These are phyloP conservation scores for Pseudorectes ferrugineus DNA, from an alignment of 2,113 vertebrate genomes.

Conservation along the genomic window DNA sequence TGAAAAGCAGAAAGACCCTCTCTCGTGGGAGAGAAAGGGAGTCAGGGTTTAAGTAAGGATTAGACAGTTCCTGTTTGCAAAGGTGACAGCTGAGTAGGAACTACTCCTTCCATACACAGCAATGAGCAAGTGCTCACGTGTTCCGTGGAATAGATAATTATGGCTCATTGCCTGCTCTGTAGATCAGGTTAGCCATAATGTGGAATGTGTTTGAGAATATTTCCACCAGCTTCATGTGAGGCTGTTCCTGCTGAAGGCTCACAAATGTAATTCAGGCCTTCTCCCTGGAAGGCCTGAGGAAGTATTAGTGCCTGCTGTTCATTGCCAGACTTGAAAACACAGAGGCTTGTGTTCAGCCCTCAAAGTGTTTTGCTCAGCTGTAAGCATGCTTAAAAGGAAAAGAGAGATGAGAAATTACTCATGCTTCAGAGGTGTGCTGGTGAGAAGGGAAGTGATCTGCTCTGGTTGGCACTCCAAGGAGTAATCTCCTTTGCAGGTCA, in stretches of 20 bases:
- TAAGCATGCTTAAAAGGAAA: background rate
- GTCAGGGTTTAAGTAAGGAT: background rate
- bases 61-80: background rate
- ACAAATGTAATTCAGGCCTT: background rate
- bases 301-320: background rate
- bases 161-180: background rate
- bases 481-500: background rate
- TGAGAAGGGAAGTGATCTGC: background rate
- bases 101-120: background rate
- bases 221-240: background rate
- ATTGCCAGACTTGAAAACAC: background rate
- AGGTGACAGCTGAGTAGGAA: background rate
- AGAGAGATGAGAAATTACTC: background rate
- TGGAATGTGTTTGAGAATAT: background rate
- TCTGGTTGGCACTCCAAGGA: background rate
- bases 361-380: background rate
- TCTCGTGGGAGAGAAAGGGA: background rate
- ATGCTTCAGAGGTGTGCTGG: background rate
- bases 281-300: background rate
- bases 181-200: background rate
- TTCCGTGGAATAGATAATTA: background rate
- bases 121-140: fast-evolving
- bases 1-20: background rate
- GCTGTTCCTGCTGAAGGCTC: background rate
- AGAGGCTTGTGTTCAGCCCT: background rate